Conservation (phyloP, 2,888 invertebrate species). For the Habroteleia sp. region DNA sequence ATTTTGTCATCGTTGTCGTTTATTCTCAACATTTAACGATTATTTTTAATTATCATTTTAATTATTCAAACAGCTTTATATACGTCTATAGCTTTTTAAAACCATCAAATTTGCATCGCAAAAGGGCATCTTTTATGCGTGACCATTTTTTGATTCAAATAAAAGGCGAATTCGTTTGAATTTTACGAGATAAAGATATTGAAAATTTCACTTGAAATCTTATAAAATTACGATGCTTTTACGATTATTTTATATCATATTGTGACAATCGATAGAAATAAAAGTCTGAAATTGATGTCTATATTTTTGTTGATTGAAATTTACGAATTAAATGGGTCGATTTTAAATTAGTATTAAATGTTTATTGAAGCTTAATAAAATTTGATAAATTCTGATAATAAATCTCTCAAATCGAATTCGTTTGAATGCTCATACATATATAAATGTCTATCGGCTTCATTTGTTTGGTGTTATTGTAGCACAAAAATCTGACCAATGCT, state of each 20-base stretch:
- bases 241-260: conserved; percentile 13
- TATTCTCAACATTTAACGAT: neutral
- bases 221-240: conserved; percentile 39
- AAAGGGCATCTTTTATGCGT: conserved; percentile 40
- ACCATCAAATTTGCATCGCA: conserved; percentile 38
- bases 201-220: conserved; percentile 40
- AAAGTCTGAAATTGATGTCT: too few species aligned
- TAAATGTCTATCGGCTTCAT: neutral
- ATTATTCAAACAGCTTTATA: conserved; percentile 9
- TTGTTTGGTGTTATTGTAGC: neutral
- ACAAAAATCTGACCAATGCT: conserved; percentile 8
- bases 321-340: conserved; percentile 3
- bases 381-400: neutral
- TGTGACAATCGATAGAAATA: conserved; percentile 1
- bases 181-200: conserved; percentile 37
- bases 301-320: neutral
- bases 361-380: too few species aligned
- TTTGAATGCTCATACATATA: conserved; percentile 1
- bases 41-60: conserved; percentile 5
- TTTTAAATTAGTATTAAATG: too few species aligned
- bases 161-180: conserved; percentile 35
- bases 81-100: conserved; percentile 17
- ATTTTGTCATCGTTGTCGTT: conserved; percentile 8
- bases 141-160: conserved; percentile 30
- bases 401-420: conserved; percentile 2